phyloP scores from a whole-genome alignment of 2,797 vertebrate genomes.

The Macrochelys suwanniensis region DNA sequence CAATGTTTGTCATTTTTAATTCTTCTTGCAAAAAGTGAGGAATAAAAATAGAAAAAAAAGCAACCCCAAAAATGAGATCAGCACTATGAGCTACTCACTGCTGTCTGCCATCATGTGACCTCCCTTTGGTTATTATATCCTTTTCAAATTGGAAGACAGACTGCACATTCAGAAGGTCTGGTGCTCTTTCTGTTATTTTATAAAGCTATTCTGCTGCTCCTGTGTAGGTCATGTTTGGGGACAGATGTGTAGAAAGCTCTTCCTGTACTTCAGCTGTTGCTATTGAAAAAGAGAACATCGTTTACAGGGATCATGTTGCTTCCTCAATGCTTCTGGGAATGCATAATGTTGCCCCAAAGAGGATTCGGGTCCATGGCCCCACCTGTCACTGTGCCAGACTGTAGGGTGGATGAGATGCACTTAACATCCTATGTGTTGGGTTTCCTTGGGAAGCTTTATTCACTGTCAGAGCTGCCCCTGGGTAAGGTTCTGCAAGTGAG shows the following conservation, averaged over 20 bases:
- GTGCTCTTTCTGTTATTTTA: not conserved
- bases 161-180: not conserved
- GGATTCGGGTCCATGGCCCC: not conserved
- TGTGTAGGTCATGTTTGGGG: not conserved
- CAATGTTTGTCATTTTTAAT: fast-evolving
- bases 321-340: not conserved
- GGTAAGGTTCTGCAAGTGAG: not conserved
- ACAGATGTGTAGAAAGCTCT: not conserved
- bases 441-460: not conserved
- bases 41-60: not conserved
- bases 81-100: not conserved
- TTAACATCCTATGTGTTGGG: not conserved
- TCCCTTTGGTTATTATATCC: fast-evolving
- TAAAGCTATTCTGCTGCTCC: not conserved
- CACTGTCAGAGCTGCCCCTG: not conserved
- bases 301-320: not conserved
- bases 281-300: not conserved
- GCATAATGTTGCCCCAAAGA: fast-evolving
- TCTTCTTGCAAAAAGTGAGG: not conserved
- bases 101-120: not conserved
- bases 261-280: not conserved
- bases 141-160: not conserved
- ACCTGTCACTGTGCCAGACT: not conserved
- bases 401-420: too few species aligned
- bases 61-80: not conserved